phyloP scores from a whole-genome alignment of 2,113 vertebrate species.

The Perca fluviatilis region DNA sequence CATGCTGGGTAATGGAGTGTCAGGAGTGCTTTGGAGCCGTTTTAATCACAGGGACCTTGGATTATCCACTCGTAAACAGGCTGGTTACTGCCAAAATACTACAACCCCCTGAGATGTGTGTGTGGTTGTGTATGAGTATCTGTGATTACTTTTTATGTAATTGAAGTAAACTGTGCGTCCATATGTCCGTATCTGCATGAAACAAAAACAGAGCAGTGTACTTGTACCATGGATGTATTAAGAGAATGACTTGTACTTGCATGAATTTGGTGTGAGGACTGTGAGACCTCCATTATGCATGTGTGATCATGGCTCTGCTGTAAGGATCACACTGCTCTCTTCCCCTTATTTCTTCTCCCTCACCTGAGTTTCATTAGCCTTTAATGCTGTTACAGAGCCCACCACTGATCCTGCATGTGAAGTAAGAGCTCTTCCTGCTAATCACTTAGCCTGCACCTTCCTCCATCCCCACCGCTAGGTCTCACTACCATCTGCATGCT shows the following conservation, averaged over 20 bases:
- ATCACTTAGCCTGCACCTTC: slow-evolving; percentile 59
- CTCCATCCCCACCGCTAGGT: slow-evolving; percentile 31
- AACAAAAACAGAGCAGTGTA: slow-evolving; percentile 21
- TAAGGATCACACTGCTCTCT: slow-evolving; percentile 23
- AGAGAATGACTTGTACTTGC: slow-evolving; percentile 5
- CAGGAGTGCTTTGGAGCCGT: slow-evolving; percentile 79
- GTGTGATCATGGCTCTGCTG: slow-evolving; percentile 29
- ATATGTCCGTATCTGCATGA: slow-evolving; percentile 26
- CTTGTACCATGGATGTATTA: no score
- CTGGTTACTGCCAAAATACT: slow-evolving; percentile 56
- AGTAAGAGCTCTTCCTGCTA: slow-evolving; percentile 65
- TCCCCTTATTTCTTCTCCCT: slow-evolving; percentile 22
- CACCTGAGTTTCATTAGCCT: slow-evolving; percentile 67
- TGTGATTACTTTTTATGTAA: slow-evolving; percentile 62
- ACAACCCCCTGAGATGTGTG: slow-evolving; percentile 40
- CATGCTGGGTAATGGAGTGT: slow-evolving; percentile 87
- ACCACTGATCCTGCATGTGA: slow-evolving; percentile 65
- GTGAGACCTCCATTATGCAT: slow-evolving; percentile 9
- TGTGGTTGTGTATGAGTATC: slow-evolving; percentile 28
- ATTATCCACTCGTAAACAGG: slow-evolving; percentile 80
- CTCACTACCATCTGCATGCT: slow-evolving; percentile 60
- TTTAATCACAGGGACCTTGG: slow-evolving; percentile 86
- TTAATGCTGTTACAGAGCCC: slow-evolving; percentile 39
- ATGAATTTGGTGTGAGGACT: slow-evolving; percentile 7
- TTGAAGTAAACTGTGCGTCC: slow-evolving; percentile 40